Conservation (phyloP, 2,888 invertebrate species). For the Meiosimyza platycephala region DNA sequence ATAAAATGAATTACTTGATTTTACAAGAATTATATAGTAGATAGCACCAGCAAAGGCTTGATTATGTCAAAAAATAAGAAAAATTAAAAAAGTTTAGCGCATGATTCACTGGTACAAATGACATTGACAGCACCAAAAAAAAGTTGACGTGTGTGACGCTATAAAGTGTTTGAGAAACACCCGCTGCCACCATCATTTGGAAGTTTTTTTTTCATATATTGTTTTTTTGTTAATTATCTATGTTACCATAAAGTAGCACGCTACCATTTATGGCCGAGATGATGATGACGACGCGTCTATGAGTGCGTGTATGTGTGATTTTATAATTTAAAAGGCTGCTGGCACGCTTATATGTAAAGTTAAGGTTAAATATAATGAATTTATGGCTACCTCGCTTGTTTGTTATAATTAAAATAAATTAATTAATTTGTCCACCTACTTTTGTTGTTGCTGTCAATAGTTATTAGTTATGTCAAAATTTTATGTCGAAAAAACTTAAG, state of each 20-base stretch:
- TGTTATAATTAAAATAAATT: slow-evolving; percentile 10
- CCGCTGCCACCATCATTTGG: slow-evolving; percentile 4
- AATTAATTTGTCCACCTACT: slow-evolving; percentile 4
- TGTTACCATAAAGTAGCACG: background rate
- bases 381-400: slow-evolving; percentile 5
- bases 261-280: slow-evolving; percentile 12
- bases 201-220: background rate
- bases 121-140: slow-evolving; percentile 28
- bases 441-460: background rate
- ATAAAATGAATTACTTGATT: too few relatives aligned
- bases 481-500: background rate
- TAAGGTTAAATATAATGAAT: background rate
- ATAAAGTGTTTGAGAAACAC: slow-evolving; percentile 14
- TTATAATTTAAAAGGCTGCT: too few relatives aligned
- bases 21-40: too few relatives aligned
- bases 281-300: background rate
- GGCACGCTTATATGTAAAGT: slow-evolving; percentile 15
- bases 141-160: slow-evolving; percentile 14
- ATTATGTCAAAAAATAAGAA: slow-evolving; percentile 3
- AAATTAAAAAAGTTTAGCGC: background rate
- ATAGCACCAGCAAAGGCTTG: background rate
- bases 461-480: background rate
- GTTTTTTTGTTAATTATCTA: too few relatives aligned
- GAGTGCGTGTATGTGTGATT: too few relatives aligned
- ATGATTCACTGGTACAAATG: slow-evolving; percentile 32